Percentiles rank a stretch among this genome's conserved stretches.
phyloP scores from a whole-genome alignment of 2,113 vertebrate species.

The Corythornis vintsioides region DNA sequence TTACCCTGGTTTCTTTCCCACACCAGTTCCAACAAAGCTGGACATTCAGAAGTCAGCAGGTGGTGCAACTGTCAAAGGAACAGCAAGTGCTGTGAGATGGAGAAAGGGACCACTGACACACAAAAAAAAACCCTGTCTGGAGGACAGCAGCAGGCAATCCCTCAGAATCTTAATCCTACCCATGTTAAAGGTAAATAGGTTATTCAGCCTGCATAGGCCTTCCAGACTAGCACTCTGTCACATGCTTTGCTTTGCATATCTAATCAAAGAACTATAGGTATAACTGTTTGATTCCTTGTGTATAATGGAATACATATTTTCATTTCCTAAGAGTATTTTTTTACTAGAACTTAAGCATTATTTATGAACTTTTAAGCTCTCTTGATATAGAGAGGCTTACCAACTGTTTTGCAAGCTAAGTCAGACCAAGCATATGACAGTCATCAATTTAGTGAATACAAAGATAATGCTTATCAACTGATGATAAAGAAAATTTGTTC shows the following conservation, averaged over 20 bases:
- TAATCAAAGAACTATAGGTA: not conserved
- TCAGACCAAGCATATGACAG: not conserved
- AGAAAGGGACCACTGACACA: not conserved
- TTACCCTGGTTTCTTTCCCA: not conserved
- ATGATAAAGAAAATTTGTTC: not conserved
- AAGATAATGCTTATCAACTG: not conserved
- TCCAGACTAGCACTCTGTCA: not conserved
- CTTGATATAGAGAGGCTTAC: not conserved
- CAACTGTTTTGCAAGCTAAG: not conserved
- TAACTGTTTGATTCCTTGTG: not conserved
- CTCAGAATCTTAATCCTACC: not conserved
- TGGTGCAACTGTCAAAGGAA: not conserved
- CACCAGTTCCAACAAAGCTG: rapidly evolving
- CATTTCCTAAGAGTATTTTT: not conserved
- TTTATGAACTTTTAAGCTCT: not conserved
- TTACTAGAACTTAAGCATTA: not conserved
- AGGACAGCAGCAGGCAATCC: not conserved
- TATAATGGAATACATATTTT: not conserved
- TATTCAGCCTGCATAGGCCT: not conserved
- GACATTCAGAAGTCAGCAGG: not conserved
- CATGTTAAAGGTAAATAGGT: not conserved
- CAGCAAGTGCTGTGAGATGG: not conserved
- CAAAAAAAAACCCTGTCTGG: not conserved
- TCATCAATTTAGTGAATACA: not conserved
- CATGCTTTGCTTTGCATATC: not conserved